Evolutionary conservation across 2,888 invertebrate species (phyloP), one percentile per base, ranked within the genome.

Genomic region (Lasioglossum figueresi): DNA sequence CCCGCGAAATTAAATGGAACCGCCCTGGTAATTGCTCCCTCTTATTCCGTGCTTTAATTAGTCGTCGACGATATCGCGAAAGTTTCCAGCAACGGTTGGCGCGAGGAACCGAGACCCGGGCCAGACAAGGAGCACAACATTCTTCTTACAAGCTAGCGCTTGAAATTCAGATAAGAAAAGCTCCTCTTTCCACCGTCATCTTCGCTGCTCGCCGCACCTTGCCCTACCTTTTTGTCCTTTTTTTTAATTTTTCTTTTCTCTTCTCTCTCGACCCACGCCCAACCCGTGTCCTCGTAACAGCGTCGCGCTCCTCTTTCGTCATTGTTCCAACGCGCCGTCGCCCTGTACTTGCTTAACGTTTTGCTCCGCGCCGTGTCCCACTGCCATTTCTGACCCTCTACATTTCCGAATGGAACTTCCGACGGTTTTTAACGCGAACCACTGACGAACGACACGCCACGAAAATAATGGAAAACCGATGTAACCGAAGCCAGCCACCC

Each of bases 1-100:
- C 59, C 81, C 74, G 66, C 81, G 85, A 91, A 91, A 92, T 89
- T 87, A 90, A 92, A 90, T 88, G 89, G 88, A 85, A 89, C 84
- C 88, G 80, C 82, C 82, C 78, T 80, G 82, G 90, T 92, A 92
- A 92, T 92, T 92, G 91, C 91, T 84, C 85, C 85, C 90, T 88
- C 88, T 90, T 90, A 92, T 90, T 91, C 88, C 87, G 77, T 81
- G 89, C 91, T 90, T 92, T 92, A 92, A 92, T 92, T 92, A 92
- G 92, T 83, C 87, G 84, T 84, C 88, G 83, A 85, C 87, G 91
- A 90, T 91, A 91, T 90, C 90, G 85, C 89, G 88, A 92, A 92
- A 92, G 87, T 92, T 90, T 88, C 79, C 77, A 83, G 84, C 89
- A 85, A 88, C 88, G 82, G 83, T 82, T 84, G 88, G 82, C 79